Conservation (phyloP, 2,888 invertebrate genomes). For the Polydrusus tereticollis region DNA sequence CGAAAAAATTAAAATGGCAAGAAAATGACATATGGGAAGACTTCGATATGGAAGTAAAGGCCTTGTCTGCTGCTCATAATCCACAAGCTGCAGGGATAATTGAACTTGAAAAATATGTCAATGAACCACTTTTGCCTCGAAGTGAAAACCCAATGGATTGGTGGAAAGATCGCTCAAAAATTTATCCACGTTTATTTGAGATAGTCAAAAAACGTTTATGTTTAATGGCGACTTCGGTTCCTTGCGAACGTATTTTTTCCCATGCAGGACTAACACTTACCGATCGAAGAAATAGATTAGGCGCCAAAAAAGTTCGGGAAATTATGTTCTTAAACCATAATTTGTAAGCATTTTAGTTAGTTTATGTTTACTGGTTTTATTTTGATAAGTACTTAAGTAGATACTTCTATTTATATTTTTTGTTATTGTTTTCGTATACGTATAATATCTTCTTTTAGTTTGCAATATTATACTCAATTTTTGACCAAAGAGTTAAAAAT, state of each 20-base stretch:
- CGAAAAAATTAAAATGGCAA: not conserved
- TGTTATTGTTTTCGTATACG: not conserved
- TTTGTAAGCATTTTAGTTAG: constrained; percentile 1
- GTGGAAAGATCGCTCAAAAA: constrained; percentile 10
- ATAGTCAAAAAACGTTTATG: constrained; percentile 6
- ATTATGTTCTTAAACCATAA: constrained; percentile 21
- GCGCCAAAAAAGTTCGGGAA: constrained; percentile 16
- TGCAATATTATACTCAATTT: not conserved
- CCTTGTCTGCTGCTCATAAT: not conserved
- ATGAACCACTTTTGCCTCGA: constrained; percentile 11
- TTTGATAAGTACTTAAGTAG: not conserved
- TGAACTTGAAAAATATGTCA: constrained; percentile 8
- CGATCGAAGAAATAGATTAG: constrained; percentile 7
- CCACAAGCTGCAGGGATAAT: not conserved
- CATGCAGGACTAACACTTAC: constrained; percentile 11
- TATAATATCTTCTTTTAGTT: not conserved
- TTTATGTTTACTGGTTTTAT: not conserved
- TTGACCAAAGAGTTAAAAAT: not conserved
- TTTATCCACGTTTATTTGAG: constrained; percentile 19
- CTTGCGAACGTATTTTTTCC: not conserved
- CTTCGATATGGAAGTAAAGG: not conserved
- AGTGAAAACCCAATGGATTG: constrained; percentile 10
- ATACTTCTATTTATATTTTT: not conserved
- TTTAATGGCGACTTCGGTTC: not conserved
- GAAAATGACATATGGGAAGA: constrained; percentile 11